Evolutionary conservation across 2,888 invertebrate genomes (phyloP).

Genomic region (Apamea crenata): DNA sequence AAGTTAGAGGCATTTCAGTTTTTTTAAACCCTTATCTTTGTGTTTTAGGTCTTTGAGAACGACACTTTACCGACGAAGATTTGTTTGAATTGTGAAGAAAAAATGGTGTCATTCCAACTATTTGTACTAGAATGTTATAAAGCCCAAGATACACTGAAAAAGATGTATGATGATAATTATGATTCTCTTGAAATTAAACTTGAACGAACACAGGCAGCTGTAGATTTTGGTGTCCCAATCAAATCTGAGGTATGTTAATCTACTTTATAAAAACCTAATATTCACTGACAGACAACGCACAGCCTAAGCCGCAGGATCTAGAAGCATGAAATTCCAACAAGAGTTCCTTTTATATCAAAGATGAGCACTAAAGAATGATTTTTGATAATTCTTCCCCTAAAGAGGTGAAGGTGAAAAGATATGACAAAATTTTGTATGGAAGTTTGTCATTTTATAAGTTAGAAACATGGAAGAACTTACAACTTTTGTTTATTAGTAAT

Average conservation of each 20-base stretch:
- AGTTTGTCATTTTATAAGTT: no score
- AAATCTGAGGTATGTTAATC: constrained; percentile 80
- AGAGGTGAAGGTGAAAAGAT: no score
- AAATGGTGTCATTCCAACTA: constrained; percentile 85
- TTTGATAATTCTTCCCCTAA: neutral
- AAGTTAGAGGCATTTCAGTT: neutral
- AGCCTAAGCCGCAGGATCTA: neutral
- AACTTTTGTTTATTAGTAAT: neutral
- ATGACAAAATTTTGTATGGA: neutral
- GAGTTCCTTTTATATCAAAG: neutral
- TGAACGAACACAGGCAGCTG: constrained; percentile 64
- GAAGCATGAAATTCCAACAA: neutral
- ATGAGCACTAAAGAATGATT: neutral
- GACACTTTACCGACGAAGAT: constrained; percentile 85
- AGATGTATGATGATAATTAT: constrained; percentile 72
- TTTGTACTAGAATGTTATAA: constrained; percentile 86
- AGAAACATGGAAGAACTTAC: no score
- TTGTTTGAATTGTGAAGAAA: constrained; percentile 87
- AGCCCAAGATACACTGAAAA: constrained; percentile 81
- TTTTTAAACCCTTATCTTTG: neutral
- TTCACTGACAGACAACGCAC: neutral
- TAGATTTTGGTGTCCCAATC: constrained; percentile 70
- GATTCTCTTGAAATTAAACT: constrained; percentile 73
- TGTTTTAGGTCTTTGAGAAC: constrained; percentile 80
- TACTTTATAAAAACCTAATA: neutral